Base-by-base conservation (phyloP, 53 echinoderm and acorn worm species). In the Apostichopus leukothele region DNA sequence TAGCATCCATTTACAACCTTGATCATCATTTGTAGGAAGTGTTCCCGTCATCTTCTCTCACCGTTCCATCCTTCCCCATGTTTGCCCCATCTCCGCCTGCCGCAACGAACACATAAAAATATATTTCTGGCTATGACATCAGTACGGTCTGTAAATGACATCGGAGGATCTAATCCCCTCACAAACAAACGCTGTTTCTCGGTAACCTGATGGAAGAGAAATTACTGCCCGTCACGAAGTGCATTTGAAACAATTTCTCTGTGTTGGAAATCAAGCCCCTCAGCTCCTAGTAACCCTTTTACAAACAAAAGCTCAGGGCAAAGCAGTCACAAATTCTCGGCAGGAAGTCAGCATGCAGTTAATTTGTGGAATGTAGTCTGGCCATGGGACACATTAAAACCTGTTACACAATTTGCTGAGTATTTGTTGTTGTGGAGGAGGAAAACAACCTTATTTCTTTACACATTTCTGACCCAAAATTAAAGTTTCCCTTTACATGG, bases 281-380 rank as follows among this genome's bases (percentile, higher is more conserved):
- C 9, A 67, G 67, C 85, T 50, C 85, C 85, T 85, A 67, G 85
- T 67, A 63, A 85, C 85, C 85, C 50, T 20, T 67, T 66, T 63
- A 67, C 85, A 85, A 85, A 85, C 85, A 85, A 85, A 85, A 85
- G 85, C 85, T 85, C 67, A 67, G 63, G 67, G 63, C 85, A 63
- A 63, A 50, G 60, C 50, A 67, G 25, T 67, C 26, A 60, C 12
- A 60, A 71, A 85, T 25, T 66, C 67, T 85, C 25, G 81, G 85
- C 50, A 66, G 5, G 85, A 85, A 67, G 67, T 59, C 85, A 85
- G 85, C 85, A 60, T 63, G 85, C 23, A 25, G 68, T 60, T 85
- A 85, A 85, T 85, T 21, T 68, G 9, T 60, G 85, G 85, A 85
- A 85, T 85, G 67, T 60, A n/a, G 16, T 18, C 22, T 13, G 27